Evolutionary conservation across 2,113 vertebrate species (phyloP), one percentile per base, ranked within the genome.

Genomic region (Naja naja): DNA sequence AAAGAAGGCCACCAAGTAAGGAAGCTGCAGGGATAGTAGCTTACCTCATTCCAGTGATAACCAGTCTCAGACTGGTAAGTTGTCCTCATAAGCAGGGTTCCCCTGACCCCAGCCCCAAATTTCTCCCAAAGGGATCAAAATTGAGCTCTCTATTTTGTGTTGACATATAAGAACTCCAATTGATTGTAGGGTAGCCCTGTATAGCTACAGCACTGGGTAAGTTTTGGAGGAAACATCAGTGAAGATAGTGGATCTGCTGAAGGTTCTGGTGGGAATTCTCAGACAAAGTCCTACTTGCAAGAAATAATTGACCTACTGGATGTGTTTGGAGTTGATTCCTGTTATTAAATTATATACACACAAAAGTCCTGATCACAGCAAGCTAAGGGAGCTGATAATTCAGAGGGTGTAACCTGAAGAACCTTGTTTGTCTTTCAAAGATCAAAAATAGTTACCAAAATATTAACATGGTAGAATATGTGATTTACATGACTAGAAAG

Each of bases 1-100:
- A 87, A 96, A 94, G 93, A 97, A 96, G 54, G 94, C 95, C 55
- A 85, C 97, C 92, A 98, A 98, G 98, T 98, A 95, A 91, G 94
- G 45, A 89, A 27, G 22, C 30, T 90, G 53, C 47, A 87, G 18
- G 10, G 23, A 3, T 54, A 39, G 7, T 56, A 52, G 60, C 8
- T 81, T 81, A 81, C 74, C 34, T 39, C 34, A 81, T 81, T 81
- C 74, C 74, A 43, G 74, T 3, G 34, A 81, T 9, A 81, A 43
- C 74, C 74, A 81, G 74, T 81, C 74, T 43, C 34, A 9, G 74
- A 81, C 74, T 81, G 74, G 74, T 81, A 39, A 81, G 18, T 81
- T 81, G 74, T 81, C 74, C 34, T 43, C 74, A 22, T 22, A 81
- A 81, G 74, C 74, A 22, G 74, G 7, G 34, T 22, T 9, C 18